phyloP scores from a whole-genome alignment of 2,797 vertebrate species.

The Chloroceryle amazona region DNA sequence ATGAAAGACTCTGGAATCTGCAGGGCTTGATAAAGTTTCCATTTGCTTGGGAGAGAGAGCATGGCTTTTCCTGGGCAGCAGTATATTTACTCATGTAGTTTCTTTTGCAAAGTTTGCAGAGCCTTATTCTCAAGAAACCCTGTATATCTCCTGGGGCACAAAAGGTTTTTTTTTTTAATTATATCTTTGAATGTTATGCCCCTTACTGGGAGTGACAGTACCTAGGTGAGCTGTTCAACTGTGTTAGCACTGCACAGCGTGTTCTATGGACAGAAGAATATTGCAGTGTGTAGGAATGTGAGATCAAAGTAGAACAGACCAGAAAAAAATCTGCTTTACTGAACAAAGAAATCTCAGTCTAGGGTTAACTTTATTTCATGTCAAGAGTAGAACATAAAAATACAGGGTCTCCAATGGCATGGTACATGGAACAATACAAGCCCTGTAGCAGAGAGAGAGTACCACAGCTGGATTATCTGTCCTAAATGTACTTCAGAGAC shows the following conservation, averaged over 20 bases:
- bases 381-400: not conserved
- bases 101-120: not conserved
- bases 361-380: not conserved
- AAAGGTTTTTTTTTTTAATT: not conserved
- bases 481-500: not conserved
- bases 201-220: not conserved
- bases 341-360: slow-evolving; percentile 1
- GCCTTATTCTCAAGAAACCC: not conserved
- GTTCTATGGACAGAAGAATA: not conserved
- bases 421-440: not conserved
- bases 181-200: not conserved
- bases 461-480: not conserved
- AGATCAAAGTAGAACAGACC: not conserved
- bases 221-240: not conserved
- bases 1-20: not conserved
- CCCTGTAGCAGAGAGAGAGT: not conserved
- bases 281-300: not conserved
- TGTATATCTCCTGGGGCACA: not conserved
- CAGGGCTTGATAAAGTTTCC: not conserved
- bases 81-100: not conserved
- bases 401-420: not conserved
- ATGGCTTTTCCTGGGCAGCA: not conserved
- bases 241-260: not conserved
- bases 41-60: not conserved
- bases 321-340: not conserved